Conservation (phyloP, 2,113 vertebrate genomes). For the Menura novaehollandiae region DNA sequence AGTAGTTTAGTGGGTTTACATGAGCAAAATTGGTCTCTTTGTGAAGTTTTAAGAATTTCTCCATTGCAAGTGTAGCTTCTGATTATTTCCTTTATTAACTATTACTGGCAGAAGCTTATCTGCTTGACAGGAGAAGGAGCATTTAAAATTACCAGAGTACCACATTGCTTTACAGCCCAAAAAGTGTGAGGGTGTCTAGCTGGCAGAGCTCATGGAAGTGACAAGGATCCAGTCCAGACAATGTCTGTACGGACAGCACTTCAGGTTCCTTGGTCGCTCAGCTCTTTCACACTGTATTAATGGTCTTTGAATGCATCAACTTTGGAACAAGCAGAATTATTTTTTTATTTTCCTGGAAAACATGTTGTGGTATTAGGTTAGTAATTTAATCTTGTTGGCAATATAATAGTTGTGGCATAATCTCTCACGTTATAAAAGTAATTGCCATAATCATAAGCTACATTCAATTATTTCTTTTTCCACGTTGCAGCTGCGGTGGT, state of each 20-base stretch:
- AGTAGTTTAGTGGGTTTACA: not conserved
- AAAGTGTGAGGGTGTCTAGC: not conserved
- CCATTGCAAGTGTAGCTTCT: not conserved
- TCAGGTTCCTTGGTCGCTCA: not conserved
- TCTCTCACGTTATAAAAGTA: not conserved
- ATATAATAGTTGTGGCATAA: not conserved
- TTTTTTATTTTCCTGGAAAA: conserved; percentile 16
- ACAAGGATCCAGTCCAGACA: not conserved
- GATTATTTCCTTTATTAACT: not conserved
- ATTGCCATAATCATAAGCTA: not conserved
- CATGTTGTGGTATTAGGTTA: not conserved
- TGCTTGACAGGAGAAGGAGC: not conserved
- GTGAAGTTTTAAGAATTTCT: not conserved
- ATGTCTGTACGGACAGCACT: not conserved
- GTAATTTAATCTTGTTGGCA: conserved; percentile 19
- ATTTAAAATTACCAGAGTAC: not conserved
- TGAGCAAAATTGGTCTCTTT: not conserved
- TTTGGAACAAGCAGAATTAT: not conserved
- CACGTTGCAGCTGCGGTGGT: not conserved
- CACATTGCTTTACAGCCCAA: not conserved
- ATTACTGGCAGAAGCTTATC: not conserved
- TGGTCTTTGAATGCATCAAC: not conserved
- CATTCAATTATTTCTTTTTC: not conserved
- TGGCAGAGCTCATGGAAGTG: not conserved
- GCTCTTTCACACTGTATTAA: not conserved